A percentile compares a stretch with the other conserved stretches of the same genome.
phyloP scores from a whole-genome alignment of 1,140 invertebrate genomes.

The Muscidifurax raptorellus region DNA sequence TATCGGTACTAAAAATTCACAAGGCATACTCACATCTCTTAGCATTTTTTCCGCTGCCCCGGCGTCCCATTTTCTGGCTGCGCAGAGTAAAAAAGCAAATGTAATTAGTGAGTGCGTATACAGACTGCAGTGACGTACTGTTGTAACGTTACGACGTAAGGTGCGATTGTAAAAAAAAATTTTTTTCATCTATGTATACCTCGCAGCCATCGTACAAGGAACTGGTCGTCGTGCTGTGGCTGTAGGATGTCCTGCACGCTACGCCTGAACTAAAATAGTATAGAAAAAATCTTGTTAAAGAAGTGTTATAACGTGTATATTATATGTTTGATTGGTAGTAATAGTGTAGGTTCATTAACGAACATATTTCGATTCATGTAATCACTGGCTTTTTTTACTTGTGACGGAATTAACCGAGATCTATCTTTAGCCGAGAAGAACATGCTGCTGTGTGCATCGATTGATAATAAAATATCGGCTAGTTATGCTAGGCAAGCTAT shows the following conservation, averaged over 20 bases:
- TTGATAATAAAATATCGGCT: too few species aligned
- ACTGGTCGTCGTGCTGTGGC: constrained; percentile 86
- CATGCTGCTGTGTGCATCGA: too few species aligned
- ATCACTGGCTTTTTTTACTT: too few species aligned
- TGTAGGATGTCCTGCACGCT: constrained; percentile 81
- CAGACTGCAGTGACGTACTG: neutral
- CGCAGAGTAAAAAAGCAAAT: constrained; percentile 50
- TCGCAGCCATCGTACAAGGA: constrained; percentile 86
- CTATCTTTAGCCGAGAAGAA: too few species aligned
- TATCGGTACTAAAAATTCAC: neutral
- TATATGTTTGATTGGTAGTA: too few species aligned
- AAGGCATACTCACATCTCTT: constrained; percentile 81
- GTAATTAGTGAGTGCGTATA: neutral
- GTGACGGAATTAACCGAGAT: too few species aligned
- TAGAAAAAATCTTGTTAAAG: constrained; percentile 40
- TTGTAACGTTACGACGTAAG: too few species aligned
- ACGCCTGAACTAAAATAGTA: constrained; percentile 79
- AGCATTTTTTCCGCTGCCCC: constrained; percentile 91
- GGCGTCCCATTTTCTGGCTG: constrained; percentile 88
- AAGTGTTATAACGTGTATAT: too few species aligned
- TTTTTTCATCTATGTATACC: constrained; percentile 75
- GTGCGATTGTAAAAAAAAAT: neutral
- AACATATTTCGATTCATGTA: too few species aligned
- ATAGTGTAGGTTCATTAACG: too few species aligned
- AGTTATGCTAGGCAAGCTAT: too few species aligned